Percentiles rank a stretch among this genome's conserved stretches.
Evolutionary conservation across 2,113 vertebrate species (phyloP).

Genomic region (Coryphaenoides rupestris): DNA sequence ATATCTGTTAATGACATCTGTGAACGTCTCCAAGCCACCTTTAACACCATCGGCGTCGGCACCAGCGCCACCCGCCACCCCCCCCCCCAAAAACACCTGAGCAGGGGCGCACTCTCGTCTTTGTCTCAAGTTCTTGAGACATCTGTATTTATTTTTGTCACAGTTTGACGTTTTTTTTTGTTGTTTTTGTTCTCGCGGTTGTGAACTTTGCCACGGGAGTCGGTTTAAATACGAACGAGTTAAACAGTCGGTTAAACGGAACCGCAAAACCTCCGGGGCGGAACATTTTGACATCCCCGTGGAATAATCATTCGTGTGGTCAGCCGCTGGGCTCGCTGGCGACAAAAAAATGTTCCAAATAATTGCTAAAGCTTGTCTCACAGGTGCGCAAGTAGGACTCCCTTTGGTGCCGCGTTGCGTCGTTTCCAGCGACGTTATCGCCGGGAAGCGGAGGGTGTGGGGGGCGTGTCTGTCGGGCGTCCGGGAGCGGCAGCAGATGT

Average conservation of each 20-base stretch:
- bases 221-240: too few relatives aligned
- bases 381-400: neutral
- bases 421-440: conserved; percentile 18
- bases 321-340: too few relatives aligned
- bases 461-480: conserved; percentile 1
- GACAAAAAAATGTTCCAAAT: too few relatives aligned
- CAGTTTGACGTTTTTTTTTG: too few relatives aligned
- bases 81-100: conserved; percentile 25
- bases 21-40: conserved; percentile 46
- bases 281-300: too few relatives aligned
- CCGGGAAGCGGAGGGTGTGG: too few relatives aligned
- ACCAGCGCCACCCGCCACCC: conserved; percentile 10
- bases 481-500: conserved; percentile 69
- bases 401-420: conserved; percentile 1
- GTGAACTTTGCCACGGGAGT: too few relatives aligned
- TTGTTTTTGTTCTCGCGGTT: too few relatives aligned
- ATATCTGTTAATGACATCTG: conserved; percentile 54
- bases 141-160: conserved; percentile 23
- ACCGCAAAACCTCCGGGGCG: too few relatives aligned
- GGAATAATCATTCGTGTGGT: too few relatives aligned
- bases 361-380: too few relatives aligned
- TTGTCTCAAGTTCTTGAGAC: conserved; percentile 15
- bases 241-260: too few relatives aligned
- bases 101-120: conserved; percentile 31
- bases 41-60: conserved; percentile 33